Evolutionary conservation across 2,797 vertebrate species (phyloP).

Genomic region (Lithobates sylvaticus): DNA sequence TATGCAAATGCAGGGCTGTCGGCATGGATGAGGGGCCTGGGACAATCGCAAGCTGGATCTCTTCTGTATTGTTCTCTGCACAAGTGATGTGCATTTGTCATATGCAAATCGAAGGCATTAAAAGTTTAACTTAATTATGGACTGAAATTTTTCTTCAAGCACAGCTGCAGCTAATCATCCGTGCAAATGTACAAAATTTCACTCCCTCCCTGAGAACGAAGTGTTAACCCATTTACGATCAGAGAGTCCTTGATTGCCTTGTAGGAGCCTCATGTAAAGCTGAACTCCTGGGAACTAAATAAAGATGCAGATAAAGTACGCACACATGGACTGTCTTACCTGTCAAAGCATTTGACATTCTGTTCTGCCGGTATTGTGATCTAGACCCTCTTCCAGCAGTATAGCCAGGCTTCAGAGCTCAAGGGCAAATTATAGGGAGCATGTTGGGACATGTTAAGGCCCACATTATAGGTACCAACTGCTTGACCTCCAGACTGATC

Average conservation of each 20-base stretch:
- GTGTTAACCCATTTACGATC: slow-evolving; percentile 16
- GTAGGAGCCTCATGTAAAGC: too few species aligned
- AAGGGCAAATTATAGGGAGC: too few species aligned
- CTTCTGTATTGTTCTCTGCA: slow-evolving; percentile 70
- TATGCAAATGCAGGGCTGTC: slow-evolving; percentile 66
- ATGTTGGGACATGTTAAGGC: too few species aligned
- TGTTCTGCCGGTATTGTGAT: not conserved
- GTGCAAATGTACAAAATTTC: slow-evolving; percentile 69
- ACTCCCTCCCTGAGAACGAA: slow-evolving; percentile 48
- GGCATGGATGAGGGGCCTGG: slow-evolving; percentile 45
- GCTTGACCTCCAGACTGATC: too few species aligned
- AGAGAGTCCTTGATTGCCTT: too few species aligned
- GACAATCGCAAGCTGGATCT: slow-evolving; percentile 73
- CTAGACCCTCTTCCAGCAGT: too few species aligned
- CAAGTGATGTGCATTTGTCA: slow-evolving; percentile 71
- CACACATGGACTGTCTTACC: not conserved
- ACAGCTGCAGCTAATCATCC: slow-evolving; percentile 77
- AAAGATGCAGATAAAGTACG: not conserved
- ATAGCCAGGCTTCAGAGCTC: too few species aligned
- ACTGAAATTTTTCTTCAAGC: slow-evolving; percentile 78
- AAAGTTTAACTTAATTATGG: slow-evolving; percentile 82
- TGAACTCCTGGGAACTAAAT: not conserved
- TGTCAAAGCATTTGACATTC: not conserved
- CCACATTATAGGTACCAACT: too few species aligned
- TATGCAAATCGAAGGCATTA: slow-evolving; percentile 74